Base-by-base conservation (phyloP, 2,888 invertebrate genomes). In the Melieria crassipennis region DNA sequence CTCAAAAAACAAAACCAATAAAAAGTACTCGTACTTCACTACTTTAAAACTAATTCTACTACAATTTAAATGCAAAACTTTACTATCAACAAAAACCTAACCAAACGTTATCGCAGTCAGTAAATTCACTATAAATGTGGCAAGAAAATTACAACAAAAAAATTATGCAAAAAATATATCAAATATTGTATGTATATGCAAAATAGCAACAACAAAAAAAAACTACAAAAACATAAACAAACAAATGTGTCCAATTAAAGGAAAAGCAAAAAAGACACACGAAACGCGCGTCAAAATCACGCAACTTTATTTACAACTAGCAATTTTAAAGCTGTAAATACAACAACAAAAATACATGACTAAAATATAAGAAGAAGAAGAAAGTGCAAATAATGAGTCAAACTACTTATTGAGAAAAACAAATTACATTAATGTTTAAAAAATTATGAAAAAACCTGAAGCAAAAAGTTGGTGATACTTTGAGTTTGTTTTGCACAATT, bases 331-430 rank as follows among this genome's bases (percentile, higher is more conserved):
- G 6, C 13, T 13, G n/a, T 55, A 55, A 10, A 9, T 13, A 55
- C 5, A 55, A 55, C n/a, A 9, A 55, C 13, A 13, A 5, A 4
- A 56, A 48, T 42, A 5, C 50, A 50, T 50, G 11, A 43, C 48
- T 7, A 1, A 4, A 70, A 68, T 7, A 69, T 62, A 65, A 13
- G 62, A 71, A 75, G 73, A 73, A 61, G 60, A 62, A 70, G 71
- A 75, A 68, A 70, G 63, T 52, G 72, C 65, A 65, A 65, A 72
- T 76, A 62, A 69, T 65, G 75, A 76, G 74, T 68, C 72, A 75
- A 75, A 74, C 75, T 75, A 75, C 76, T 76, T 74, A 73, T 66
- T 66, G 65, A 13, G 30, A 63, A 55, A 45, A 30, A 46, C 60
- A 70, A 62, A 70, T 47, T 58, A 13, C 10, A 58, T 13, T 61